Conservation (phyloP, 2,888 invertebrate species). For the Drosophila lutescens region DNA sequence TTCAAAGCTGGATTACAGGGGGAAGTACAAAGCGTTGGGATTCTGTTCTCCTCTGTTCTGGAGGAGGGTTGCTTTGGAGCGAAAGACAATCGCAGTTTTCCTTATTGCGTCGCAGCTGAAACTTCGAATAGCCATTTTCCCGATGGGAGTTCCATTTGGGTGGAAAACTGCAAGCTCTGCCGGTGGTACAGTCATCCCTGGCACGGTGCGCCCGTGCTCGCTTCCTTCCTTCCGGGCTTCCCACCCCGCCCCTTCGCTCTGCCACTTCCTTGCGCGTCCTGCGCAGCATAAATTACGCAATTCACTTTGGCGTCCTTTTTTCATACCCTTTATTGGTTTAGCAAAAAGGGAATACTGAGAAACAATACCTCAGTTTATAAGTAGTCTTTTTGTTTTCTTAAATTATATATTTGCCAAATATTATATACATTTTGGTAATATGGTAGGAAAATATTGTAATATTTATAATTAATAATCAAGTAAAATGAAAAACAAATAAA, state of each 20-base stretch:
- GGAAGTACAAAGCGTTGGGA: conserved; percentile 38
- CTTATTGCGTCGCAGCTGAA: conserved; percentile 68
- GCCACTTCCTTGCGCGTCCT: conserved; percentile 53
- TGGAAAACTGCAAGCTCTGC: conserved; percentile 46
- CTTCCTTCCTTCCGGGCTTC: conserved; percentile 6
- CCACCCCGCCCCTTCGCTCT: conserved; percentile 19
- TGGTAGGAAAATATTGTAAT: too few relatives aligned
- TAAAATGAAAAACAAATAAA: too few relatives aligned
- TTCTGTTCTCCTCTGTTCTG: neutral
- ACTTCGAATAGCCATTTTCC: conserved; percentile 42
- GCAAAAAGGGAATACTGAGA: conserved; percentile 21
- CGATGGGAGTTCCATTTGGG: conserved; percentile 43
- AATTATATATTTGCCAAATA: too few relatives aligned
- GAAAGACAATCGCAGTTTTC: conserved; percentile 73
- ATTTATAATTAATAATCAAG: too few relatives aligned
- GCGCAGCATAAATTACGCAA: conserved; percentile 79
- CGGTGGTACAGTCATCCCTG: conserved; percentile 56
- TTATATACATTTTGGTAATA: too few relatives aligned
- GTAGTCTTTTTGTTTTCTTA: too few relatives aligned
- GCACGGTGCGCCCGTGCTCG: conserved; percentile 23
- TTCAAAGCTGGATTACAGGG: conserved; percentile 60
- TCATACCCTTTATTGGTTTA: conserved; percentile 12
- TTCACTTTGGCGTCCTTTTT: conserved; percentile 52
- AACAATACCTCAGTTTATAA: neutral
- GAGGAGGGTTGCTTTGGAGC: conserved; percentile 36